Conservation (phyloP, 2,888 invertebrate species). For the Melieria picta region DNA sequence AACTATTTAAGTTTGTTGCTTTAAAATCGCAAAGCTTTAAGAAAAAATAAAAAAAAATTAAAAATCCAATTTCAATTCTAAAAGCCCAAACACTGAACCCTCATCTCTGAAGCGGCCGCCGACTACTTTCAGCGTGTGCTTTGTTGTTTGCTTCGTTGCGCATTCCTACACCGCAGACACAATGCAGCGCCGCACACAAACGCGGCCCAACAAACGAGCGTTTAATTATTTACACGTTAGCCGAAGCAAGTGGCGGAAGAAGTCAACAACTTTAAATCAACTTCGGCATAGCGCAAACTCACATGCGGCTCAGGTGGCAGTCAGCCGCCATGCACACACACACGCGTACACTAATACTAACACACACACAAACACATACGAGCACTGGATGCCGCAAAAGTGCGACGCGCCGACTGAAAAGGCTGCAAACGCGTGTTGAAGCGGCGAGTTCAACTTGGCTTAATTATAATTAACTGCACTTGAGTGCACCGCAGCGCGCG, state of each 20-base stretch:
- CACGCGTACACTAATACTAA: background rate
- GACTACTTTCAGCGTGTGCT: no score
- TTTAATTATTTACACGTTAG: conserved; percentile 46
- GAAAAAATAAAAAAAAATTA: no score
- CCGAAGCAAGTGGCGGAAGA: conserved; percentile 44
- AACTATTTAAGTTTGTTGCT: no score
- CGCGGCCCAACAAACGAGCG: conserved; percentile 30
- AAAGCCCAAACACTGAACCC: no score
- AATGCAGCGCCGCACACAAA: conserved; percentile 36
- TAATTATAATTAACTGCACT: conserved; percentile 64
- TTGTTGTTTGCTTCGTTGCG: no score
- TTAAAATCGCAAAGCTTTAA: no score
- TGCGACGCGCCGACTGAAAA: background rate
- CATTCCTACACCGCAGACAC: conserved; percentile 9
- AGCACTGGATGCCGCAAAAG: background rate
- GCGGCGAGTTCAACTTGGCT: conserved; percentile 55
- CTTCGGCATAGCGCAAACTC: conserved; percentile 33
- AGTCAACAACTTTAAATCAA: conserved; percentile 49
- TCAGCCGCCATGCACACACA: background rate
- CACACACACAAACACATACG: background rate
- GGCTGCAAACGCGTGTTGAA: background rate
- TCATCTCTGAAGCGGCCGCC: no score
- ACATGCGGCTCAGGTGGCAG: background rate
- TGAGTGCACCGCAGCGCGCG: conserved; percentile 39
- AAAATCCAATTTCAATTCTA: no score